A percentile compares a stretch with the other conserved stretches of the same genome.
phyloP scores from a whole-genome alignment of 2,888 invertebrate species.

The Marasmarcha lunaedactyla region DNA sequence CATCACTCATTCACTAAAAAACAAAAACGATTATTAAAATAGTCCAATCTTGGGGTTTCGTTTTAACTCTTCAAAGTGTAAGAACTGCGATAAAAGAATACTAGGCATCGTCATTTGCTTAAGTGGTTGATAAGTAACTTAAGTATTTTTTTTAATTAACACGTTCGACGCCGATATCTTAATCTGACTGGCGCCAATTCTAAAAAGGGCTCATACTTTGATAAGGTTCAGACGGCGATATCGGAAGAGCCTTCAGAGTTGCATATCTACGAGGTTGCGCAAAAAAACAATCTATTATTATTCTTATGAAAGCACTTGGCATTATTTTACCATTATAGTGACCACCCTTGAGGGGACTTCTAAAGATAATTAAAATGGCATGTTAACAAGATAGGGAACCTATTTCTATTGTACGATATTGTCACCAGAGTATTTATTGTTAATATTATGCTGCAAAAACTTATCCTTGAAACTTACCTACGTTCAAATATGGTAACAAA shows the following conservation, averaged over 20 bases:
- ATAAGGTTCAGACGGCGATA: slow-evolving; percentile 54
- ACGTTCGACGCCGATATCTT: slow-evolving; percentile 61
- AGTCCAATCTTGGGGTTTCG: slow-evolving; percentile 25
- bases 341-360: slow-evolving; percentile 29
- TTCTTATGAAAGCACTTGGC: slow-evolving; percentile 36
- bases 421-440: too few relatives aligned
- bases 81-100: slow-evolving; percentile 47
- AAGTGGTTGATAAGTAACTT: slow-evolving; percentile 50
- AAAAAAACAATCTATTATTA: slow-evolving; percentile 43
- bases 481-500: too few relatives aligned
- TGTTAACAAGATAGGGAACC: too few relatives aligned
- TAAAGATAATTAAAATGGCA: background rate
- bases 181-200: slow-evolving; percentile 65
- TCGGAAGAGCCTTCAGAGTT: slow-evolving; percentile 38
- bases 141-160: slow-evolving; percentile 63
- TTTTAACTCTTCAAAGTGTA: slow-evolving; percentile 52
- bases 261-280: slow-evolving; percentile 43
- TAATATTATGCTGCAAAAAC: too few relatives aligned
- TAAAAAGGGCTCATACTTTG: slow-evolving; percentile 53
- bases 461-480: too few relatives aligned
- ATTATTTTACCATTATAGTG: slow-evolving; percentile 30
- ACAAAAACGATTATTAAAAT: too few relatives aligned
- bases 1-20: too few relatives aligned
- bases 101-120: slow-evolving; percentile 41
- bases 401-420: too few relatives aligned